Evolutionary conservation across 1,140 invertebrate species (phyloP), one percentile per base, ranked within the genome.

Genomic region (Halesus radiatus): DNA sequence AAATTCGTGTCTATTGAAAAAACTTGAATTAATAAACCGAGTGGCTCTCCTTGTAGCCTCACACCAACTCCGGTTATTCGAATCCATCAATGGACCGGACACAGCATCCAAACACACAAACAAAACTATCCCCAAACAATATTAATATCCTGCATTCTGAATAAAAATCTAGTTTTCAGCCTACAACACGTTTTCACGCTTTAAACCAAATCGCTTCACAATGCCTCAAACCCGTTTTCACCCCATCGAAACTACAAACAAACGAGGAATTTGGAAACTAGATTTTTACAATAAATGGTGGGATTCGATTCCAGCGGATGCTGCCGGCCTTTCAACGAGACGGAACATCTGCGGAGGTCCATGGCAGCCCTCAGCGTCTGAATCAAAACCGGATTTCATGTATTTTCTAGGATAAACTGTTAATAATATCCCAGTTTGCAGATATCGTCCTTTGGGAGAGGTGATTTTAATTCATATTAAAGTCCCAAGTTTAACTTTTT

Each of bases 201-300:
- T 29, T 45, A 8, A 16, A 22, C 32, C 32, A 16, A 16, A 16
- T 76, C 37, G 62, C 16, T 4, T 8, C 26, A 23, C 32, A 72
- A 76, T 81, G 23, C 13, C 32, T 53, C 22, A 75, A 82, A 82
- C 81, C 78, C 58, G 81, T 82, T 81, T 73, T 60, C 66, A 79
- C 68, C 76, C 76, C 62, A 37, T 52, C 22, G n/a, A 23, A 8
- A 64, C 68, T 20, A 26, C n/a, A 20, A 72, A 8, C 23, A 29
- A 22, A 66, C 62, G 22, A 66, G n/a, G 29, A 26, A 66, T 66
- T 66, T 80, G 37, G 10, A 45, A 81, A 79, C 80, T 68, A 68
- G 80, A 82, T 76, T 79, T 78, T 79, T 64, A 80, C 54, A 80
- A 80, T 62, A 80, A 77, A 66, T 58, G 29, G 0, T n/a, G 18